Conservation (phyloP, 30 jellyfish, hydroid and myxozoan species). For the Aurelia coerulea region DNA sequence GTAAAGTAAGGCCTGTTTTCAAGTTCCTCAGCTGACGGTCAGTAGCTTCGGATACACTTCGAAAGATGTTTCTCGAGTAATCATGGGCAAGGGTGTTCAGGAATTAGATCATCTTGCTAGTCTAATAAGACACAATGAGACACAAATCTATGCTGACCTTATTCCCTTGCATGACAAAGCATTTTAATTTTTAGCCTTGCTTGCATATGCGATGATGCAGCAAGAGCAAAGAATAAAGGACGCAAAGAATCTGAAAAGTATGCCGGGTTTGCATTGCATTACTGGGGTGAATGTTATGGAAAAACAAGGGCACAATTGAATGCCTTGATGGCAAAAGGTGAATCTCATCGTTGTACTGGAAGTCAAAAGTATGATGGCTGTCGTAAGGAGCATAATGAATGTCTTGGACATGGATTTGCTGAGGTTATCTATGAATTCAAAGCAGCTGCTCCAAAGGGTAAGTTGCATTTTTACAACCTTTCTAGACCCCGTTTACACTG, state of each 20-base stretch:
- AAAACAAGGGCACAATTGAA: slow-evolving; percentile 9
- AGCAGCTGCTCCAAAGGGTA: background rate
- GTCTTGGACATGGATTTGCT: slow-evolving; percentile 23
- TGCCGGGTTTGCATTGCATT: slow-evolving; percentile 9
- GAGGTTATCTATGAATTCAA: background rate
- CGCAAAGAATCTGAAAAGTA: background rate
- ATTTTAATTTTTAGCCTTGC: background rate
- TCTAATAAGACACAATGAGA: too few relatives aligned
- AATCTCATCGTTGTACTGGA: slow-evolving; percentile 17
- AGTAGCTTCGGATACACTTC: too few relatives aligned
- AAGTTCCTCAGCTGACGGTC: too few relatives aligned
- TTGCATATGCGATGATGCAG: background rate
- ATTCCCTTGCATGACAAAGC: too few relatives aligned
- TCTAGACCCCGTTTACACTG: too few relatives aligned
- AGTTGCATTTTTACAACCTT: background rate
- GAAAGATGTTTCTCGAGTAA: too few relatives aligned
- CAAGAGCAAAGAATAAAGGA: background rate
- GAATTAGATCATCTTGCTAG: too few relatives aligned
- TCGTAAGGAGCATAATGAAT: slow-evolving; percentile 2
- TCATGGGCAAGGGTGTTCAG: too few relatives aligned
- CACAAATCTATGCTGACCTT: too few relatives aligned
- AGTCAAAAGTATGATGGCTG: slow-evolving; percentile 6
- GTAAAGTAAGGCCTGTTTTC: too few relatives aligned
- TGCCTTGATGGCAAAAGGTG: background rate
- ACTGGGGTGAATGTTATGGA: slow-evolving; percentile 32